Percentiles rank a stretch among this genome's conserved stretches.
These are phyloP conservation scores for Macrobrachium nipponense DNA, from an alignment of 1,140 invertebrate species.

Conservation along the genomic window DNA sequence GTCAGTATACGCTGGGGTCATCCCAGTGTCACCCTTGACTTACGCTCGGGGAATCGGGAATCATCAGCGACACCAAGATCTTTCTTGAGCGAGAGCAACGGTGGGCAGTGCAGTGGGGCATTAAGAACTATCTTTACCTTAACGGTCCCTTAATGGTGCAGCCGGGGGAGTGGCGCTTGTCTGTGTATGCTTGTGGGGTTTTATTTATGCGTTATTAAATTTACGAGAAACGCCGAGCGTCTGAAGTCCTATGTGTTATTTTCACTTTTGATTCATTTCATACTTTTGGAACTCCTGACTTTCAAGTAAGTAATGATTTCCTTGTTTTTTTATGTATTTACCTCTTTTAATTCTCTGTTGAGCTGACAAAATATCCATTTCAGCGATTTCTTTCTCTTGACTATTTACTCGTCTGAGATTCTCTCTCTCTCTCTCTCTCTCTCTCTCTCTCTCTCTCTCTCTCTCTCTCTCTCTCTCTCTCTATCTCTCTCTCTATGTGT, in stretches of 20 bases:
- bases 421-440: not conserved
- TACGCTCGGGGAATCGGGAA: not conserved
- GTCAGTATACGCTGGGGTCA: not conserved
- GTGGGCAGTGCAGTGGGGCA: too few relatives aligned
- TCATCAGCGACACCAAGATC: not conserved
- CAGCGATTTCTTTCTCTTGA: not conserved
- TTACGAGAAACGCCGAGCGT: too few relatives aligned
- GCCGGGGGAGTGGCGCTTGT: too few relatives aligned
- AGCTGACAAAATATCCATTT: too few relatives aligned
- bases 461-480: not conserved
- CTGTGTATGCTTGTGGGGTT: too few relatives aligned
- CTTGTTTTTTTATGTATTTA: not conserved
- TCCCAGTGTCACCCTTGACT: not conserved
- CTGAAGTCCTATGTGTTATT: too few relatives aligned
- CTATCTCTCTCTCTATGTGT: not conserved
- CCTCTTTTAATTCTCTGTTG: slow-evolving; percentile 1
- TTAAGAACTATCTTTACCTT: too few relatives aligned
- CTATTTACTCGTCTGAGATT: not conserved
- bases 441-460: not conserved
- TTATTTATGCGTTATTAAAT: too few relatives aligned
- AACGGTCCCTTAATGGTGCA: too few relatives aligned
- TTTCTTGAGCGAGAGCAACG: too few relatives aligned
- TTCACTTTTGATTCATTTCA: not conserved
- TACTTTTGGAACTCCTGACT: too few relatives aligned
- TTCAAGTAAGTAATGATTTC: not conserved